Evolutionary conservation across 2,888 invertebrate species (phyloP).

Genomic region (Rhabditoides inermis): DNA sequence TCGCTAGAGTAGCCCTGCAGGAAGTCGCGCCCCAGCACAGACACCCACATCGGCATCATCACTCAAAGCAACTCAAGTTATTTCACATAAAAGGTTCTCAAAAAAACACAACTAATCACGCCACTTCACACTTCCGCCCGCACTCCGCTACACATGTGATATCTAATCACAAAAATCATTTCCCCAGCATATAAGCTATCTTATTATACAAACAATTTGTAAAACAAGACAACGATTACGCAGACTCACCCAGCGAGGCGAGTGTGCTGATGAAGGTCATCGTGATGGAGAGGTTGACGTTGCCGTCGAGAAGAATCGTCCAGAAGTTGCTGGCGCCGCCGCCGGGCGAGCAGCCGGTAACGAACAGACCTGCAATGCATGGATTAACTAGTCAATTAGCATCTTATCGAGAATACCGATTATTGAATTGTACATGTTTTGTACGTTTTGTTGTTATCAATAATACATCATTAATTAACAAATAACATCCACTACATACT

Average conservation of each 20-base stretch:
- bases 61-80: constrained; percentile 45
- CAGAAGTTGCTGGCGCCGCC: constrained; percentile 92
- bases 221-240: not conserved
- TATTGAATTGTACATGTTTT: no score
- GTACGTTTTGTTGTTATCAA: no score
- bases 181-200: not conserved
- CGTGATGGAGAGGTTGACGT: constrained; percentile 81
- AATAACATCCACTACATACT: no score
- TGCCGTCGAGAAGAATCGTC: constrained; percentile 81
- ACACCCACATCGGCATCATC: constrained; percentile 59
- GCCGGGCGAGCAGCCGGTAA: constrained; percentile 47
- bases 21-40: constrained; percentile 54
- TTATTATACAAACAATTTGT: not conserved
- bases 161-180: no score
- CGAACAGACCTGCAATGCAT: constrained; percentile 30
- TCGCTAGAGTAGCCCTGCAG: constrained; percentile 37
- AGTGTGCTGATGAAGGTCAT: constrained; percentile 87
- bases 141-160: no score
- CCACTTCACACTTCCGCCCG: no score
- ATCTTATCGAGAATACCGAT: no score
- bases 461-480: no score
- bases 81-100: not conserved
- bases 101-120: not conserved
- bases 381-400: constrained; percentile 3
- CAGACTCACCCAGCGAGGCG: constrained; percentile 69